These are phyloP conservation scores for Diadema setosum DNA, from an alignment of 35 echinoderm and acorn worm genomes.

Conservation along the genomic window DNA sequence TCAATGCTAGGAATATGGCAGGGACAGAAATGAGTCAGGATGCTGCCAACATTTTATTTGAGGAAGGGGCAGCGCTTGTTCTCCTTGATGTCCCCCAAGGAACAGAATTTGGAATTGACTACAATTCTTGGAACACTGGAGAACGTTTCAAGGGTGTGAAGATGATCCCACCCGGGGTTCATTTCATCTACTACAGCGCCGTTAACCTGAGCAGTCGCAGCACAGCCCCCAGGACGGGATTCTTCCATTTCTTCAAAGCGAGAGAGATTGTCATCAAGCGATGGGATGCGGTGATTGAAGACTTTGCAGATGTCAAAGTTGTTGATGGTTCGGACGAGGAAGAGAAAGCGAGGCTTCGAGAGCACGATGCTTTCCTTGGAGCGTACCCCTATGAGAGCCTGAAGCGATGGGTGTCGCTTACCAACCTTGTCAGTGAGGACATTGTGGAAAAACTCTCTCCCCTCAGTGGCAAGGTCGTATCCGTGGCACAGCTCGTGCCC, in stretches of 20 bases:
- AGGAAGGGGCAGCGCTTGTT: constrained; percentile 82
- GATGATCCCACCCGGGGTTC: constrained; percentile 96
- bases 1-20: neutral
- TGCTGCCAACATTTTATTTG: constrained; percentile 71
- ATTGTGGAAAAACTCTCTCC: constrained; percentile 29
- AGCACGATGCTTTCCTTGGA: constrained; percentile 76
- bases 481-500: constrained; percentile 72
- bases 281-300: constrained; percentile 66
- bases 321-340: constrained; percentile 36
- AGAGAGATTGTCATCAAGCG: constrained; percentile 72
- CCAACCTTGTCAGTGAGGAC: constrained; percentile 61
- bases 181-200: constrained; percentile 96
- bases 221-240: constrained; percentile 74
- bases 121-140: constrained; percentile 86
- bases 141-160: constrained; percentile 97
- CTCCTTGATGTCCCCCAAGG: constrained; percentile 89
- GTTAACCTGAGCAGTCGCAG: constrained; percentile 34
- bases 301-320: constrained; percentile 42
- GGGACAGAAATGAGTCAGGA: constrained; percentile 67
- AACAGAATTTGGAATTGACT: constrained; percentile 98
- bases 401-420: constrained; percentile 97
- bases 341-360: constrained; percentile 18
- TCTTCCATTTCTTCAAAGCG: constrained; percentile 78
- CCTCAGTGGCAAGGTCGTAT: constrained; percentile 65
- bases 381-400: constrained; percentile 87